Evolutionary conservation across 37 sponge, comb jelly and placozoan genomes (phyloP), one percentile per base, ranked within the genome.

Genomic region (Beroe ovata): DNA sequence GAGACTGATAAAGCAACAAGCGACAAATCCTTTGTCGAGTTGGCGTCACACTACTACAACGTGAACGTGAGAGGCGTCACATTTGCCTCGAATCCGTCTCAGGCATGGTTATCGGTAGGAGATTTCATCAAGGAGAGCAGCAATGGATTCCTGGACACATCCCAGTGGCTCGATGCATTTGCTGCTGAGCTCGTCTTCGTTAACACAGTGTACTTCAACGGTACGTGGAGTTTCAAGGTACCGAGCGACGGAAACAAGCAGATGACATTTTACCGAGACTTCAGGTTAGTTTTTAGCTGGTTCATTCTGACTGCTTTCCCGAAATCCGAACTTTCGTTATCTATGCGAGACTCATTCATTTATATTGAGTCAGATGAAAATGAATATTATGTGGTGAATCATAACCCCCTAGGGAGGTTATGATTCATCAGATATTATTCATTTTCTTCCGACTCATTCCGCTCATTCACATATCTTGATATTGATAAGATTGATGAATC

Each of bases 181-280:
- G 21, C 30, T 30, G 25, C 69, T 19, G 69, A 77, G 22, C 54
- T 77, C n/a, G 22, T 77, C 54, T 42, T 77, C n/a, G 84, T 77
- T 36, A 77, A 77, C 54, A 77, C 84, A 25, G 84, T 77, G 28
- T 77, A 77, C 38, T 77, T 77, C 54, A 77, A 77, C 28, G 84
- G 84, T 16, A 42, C 84, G 2, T 77, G 84, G 84, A 77, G 28
- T 8, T 77, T 77, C 54, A 25, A 77, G 47, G 84, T 77, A 20
- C 84, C 84, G 3, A 42, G 28, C 28, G 38, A 77, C 54, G 54
- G 84, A 34, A 25, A 66, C 25, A 66, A 66, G 30, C 25, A 30
- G 35, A 66, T 66, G 30, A 66, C 69, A 14, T 66, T 66, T 37
- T 66, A 66, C 69, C 25, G 69, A 30, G 30, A 66, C 30, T 66